These are phyloP conservation scores for Pterophyllum scalare DNA, from an alignment of 2,113 vertebrate genomes.

Conservation along the genomic window DNA sequence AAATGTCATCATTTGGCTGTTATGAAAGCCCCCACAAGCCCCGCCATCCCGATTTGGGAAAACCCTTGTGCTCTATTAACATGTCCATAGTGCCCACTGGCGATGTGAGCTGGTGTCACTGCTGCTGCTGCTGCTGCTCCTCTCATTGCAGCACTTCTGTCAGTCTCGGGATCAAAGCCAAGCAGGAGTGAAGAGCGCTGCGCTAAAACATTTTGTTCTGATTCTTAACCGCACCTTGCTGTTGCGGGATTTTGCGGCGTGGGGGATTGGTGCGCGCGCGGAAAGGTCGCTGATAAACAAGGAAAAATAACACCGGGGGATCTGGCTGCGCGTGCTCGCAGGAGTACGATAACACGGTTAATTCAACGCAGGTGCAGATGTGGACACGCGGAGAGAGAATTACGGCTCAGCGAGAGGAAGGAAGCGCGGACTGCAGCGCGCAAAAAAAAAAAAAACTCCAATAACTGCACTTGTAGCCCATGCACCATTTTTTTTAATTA, in stretches of 20 bases:
- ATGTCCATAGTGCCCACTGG: conserved; percentile 42
- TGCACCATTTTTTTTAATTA: not conserved
- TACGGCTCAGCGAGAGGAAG: not conserved
- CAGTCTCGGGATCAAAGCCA: conserved; percentile 61
- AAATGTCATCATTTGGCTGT: not conserved
- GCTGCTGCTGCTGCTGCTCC: conserved; percentile 21
- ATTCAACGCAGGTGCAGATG: conserved; percentile 34
- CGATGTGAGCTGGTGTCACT: conserved; percentile 47
- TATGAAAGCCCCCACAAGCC: not conserved
- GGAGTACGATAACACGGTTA: not conserved
- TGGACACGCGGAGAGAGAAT: not conserved
- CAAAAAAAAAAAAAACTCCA: not conserved
- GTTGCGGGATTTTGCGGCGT: conserved; percentile 22
- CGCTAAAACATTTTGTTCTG: conserved; percentile 45
- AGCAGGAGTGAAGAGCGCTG: conserved; percentile 38
- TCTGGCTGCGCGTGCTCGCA: not conserved
- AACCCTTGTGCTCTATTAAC: conserved; percentile 38
- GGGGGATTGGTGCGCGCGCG: not conserved
- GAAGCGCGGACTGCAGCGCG: conserved; percentile 11
- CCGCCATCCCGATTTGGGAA: conserved; percentile 26
- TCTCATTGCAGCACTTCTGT: conserved; percentile 55
- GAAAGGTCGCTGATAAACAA: not conserved
- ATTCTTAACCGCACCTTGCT: conserved; percentile 47
- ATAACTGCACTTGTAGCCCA: conserved; percentile 12
- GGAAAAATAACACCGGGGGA: not conserved